Evolutionary conservation across 2,888 invertebrate genomes (phyloP).

Genomic region (Argyra leucocephala): DNA sequence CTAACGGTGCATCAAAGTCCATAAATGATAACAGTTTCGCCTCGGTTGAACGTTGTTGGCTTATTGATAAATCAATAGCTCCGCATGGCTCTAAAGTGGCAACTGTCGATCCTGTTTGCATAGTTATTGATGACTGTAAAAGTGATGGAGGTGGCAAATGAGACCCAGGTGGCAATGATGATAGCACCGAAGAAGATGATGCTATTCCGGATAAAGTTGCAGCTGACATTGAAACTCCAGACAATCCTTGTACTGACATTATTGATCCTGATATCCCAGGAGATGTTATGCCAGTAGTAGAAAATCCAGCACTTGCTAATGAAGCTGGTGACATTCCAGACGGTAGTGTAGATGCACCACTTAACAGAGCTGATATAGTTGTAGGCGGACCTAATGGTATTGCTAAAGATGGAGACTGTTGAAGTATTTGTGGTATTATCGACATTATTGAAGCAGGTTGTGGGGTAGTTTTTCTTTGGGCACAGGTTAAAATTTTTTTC

Average conservation of each 20-base stretch:
- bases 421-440: constrained; percentile 18
- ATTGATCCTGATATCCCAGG: constrained; percentile 10
- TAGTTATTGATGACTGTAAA: not conserved
- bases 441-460: constrained; percentile 14
- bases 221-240: not conserved
- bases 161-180: not conserved
- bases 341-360: constrained; percentile 19
- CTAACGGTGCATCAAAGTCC: constrained; percentile 29
- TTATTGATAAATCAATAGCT: constrained; percentile 7
- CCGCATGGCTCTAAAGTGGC: not conserved
- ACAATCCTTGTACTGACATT: not conserved
- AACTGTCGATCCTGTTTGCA: not conserved
- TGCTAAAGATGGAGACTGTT: constrained; percentile 17
- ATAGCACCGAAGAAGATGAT: not conserved
- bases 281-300: not conserved
- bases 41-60: constrained; percentile 10
- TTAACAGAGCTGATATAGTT: constrained; percentile 15
- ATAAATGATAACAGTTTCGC: constrained; percentile 8
- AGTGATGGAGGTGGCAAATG: not conserved
- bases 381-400: constrained; percentile 13
- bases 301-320: constrained; percentile 2
- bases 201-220: not conserved
- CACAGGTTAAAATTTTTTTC: constrained; percentile 17
- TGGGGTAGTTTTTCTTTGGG: constrained; percentile 13
- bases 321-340: constrained; percentile 16